Evolutionary conservation across 2,888 invertebrate species (phyloP).

Genomic region (Orchesellides sinensis): DNA sequence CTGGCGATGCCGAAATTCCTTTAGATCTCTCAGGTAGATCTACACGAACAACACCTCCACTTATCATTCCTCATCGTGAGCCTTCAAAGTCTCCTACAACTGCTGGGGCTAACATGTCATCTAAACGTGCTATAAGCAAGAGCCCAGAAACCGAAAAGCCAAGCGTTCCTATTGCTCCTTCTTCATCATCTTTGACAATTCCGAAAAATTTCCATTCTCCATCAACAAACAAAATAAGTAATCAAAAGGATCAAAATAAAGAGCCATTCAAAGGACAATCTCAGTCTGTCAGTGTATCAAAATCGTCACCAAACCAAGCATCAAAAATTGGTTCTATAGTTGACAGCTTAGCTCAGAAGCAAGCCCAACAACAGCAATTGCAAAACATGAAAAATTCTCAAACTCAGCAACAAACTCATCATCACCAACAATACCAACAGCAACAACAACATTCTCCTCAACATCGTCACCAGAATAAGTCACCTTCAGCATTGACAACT

Average conservation of each 20-base stretch:
- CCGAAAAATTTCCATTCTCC: constrained; percentile 34
- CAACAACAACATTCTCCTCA: constrained; percentile 41
- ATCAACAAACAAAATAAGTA: too few species aligned
- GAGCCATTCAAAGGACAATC: constrained; percentile 55
- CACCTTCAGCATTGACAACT: constrained; percentile 6
- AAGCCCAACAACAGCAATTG: constrained; percentile 62
- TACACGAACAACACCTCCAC: constrained; percentile 51
- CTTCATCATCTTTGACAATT: background rate
- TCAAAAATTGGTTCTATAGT: constrained; percentile 72
- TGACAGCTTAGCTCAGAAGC: constrained; percentile 71
- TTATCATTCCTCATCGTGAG: constrained; percentile 50
- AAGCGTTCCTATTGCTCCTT: background rate
- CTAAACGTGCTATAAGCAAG: constrained; percentile 17
- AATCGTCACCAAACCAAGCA: constrained; percentile 59
- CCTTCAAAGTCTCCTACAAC: constrained; percentile 49
- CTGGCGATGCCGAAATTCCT: constrained; percentile 57
- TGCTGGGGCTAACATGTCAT: background rate
- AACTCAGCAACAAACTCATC: constrained; percentile 7
- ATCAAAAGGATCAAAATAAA: constrained; percentile 12
- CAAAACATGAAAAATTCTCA: constrained; percentile 32
- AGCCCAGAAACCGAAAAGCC: constrained; percentile 2
- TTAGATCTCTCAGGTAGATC: constrained; percentile 67
- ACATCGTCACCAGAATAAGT: constrained; percentile 37
- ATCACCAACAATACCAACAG: constrained; percentile 10
- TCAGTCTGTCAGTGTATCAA: constrained; percentile 55